Evolutionary conservation across 2,113 vertebrate species (phyloP).

Genomic region (Alectura lathami): DNA sequence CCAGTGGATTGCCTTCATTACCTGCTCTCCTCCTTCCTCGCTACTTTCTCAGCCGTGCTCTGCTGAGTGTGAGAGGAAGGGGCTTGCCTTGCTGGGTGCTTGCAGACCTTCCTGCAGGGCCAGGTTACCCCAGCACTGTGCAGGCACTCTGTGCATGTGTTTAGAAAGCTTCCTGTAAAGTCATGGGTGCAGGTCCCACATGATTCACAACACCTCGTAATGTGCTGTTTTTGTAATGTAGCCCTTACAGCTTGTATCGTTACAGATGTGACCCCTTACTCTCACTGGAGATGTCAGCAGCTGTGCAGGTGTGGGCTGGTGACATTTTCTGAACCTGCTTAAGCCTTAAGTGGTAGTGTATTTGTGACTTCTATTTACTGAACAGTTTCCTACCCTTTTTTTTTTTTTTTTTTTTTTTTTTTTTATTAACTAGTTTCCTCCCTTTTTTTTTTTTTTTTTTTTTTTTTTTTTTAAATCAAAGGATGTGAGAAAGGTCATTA

Average conservation of each 20-base stretch:
- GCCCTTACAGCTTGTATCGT: not conserved
- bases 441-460: too few relatives aligned
- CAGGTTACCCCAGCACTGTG: fast-evolving
- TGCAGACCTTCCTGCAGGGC: fast-evolving
- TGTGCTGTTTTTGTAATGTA: not conserved
- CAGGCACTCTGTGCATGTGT: fast-evolving
- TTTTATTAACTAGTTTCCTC: too few relatives aligned
- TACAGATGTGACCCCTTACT: not conserved
- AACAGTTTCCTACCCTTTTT: not conserved
- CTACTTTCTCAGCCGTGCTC: not conserved
- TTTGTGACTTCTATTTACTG: not conserved
- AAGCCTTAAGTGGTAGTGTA: not conserved
- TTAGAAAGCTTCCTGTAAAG: not conserved
- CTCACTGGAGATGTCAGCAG: not conserved
- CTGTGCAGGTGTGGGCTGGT: not conserved
- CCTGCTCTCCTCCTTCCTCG: not conserved
- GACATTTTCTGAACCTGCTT: slow-evolving; percentile 22
- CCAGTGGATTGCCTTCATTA: not conserved
- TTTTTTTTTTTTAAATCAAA: not conserved
- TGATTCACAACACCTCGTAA: not conserved
- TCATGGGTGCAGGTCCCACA: fast-evolving
- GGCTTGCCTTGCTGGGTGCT: fast-evolving
- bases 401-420: too few relatives aligned
- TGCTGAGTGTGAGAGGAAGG: not conserved
- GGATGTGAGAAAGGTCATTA: not conserved